phyloP scores from a whole-genome alignment of 2,797 vertebrate genomes.

The Lithobates pipiens region DNA sequence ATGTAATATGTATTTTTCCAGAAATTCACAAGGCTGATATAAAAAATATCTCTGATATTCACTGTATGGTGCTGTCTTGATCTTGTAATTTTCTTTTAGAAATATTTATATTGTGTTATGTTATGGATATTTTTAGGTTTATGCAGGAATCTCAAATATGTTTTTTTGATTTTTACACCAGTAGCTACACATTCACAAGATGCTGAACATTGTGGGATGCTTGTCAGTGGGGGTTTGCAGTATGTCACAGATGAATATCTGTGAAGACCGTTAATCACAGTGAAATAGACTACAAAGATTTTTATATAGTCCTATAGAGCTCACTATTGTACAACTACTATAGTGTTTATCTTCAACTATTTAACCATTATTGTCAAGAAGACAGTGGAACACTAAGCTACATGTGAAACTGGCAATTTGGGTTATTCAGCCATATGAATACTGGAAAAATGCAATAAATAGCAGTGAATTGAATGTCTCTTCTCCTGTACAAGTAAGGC shows the following conservation, averaged over 20 bases:
- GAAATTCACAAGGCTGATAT: background rate
- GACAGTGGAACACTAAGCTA: no score
- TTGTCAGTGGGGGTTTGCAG: background rate
- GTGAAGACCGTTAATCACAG: no score
- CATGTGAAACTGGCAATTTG: no score
- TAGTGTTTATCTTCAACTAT: no score
- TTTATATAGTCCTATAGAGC: no score
- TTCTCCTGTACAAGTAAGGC: background rate
- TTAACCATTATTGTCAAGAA: no score
- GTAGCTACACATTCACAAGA: background rate
- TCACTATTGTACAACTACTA: no score
- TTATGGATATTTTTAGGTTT: background rate
- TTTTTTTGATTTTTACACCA: background rate
- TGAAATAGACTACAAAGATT: no score
- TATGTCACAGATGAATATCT: background rate
- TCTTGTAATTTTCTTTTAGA: background rate
- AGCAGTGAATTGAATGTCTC: background rate
- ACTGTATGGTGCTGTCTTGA: background rate
- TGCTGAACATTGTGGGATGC: background rate
- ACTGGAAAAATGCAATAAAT: no score
- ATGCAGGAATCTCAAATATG: background rate
- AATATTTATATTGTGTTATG: background rate
- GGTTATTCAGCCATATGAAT: no score
- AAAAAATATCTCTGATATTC: background rate
- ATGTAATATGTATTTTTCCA: slow-evolving; percentile 1